phyloP scores from a whole-genome alignment of 2,888 invertebrate species.

The Thereva unica region DNA sequence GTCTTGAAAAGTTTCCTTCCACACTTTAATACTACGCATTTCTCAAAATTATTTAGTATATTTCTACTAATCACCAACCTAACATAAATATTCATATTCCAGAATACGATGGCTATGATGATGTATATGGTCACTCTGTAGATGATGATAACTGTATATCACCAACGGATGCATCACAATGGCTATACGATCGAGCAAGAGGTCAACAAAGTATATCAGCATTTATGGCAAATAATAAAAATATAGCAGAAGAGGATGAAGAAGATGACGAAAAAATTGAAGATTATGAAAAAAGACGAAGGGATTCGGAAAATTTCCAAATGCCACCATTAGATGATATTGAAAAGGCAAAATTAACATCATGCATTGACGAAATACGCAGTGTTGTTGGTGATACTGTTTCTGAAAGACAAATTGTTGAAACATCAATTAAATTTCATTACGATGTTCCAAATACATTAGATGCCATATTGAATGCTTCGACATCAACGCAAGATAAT shows the following conservation, averaged over 20 bases:
- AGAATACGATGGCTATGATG: slow-evolving; percentile 88
- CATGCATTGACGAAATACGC: slow-evolving; percentile 81
- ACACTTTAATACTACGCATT: too few relatives aligned
- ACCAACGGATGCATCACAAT: slow-evolving; percentile 82
- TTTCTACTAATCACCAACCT: neutral
- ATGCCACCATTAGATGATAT: slow-evolving; percentile 64
- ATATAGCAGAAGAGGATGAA: slow-evolving; percentile 71
- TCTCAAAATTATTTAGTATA: too few relatives aligned
- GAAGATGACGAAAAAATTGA: slow-evolving; percentile 58
- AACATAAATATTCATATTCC: slow-evolving; percentile 46
- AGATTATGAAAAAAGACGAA: slow-evolving; percentile 58
- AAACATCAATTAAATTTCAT: slow-evolving; percentile 71
- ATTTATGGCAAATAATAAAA: slow-evolving; percentile 69
- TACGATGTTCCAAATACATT: slow-evolving; percentile 75
- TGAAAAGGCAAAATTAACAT: slow-evolving; percentile 75
- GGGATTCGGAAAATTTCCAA: slow-evolving; percentile 59
- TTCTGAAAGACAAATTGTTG: slow-evolving; percentile 72
- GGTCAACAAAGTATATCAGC: slow-evolving; percentile 74
- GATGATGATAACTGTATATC: slow-evolving; percentile 92
- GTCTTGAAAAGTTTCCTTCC: too few relatives aligned
- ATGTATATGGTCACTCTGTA: slow-evolving; percentile 89
- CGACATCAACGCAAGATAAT: slow-evolving; percentile 13
- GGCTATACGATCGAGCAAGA: slow-evolving; percentile 80
- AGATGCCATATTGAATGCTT: slow-evolving; percentile 69
- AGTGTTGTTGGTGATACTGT: slow-evolving; percentile 78